phyloP scores from a whole-genome alignment of 2,888 invertebrate species.

The Synergus umbraculus region DNA sequence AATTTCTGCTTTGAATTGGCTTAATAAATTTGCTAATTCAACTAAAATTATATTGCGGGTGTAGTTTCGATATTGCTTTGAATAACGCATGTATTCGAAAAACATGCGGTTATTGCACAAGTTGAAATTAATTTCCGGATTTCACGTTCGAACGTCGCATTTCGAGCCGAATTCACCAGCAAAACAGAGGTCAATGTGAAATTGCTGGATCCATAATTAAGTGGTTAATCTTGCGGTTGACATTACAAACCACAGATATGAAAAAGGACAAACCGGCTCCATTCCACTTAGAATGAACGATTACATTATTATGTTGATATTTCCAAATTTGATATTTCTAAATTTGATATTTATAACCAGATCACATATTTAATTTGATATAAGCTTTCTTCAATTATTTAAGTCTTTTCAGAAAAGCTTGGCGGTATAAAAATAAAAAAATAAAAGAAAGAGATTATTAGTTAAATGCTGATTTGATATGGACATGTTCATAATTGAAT shows the following conservation, averaged over 20 bases:
- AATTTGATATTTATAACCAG: too few relatives aligned
- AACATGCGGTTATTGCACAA: neutral
- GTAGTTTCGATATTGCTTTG: neutral
- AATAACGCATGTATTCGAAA: neutral
- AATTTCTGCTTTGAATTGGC: neutral
- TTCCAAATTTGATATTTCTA: too few relatives aligned
- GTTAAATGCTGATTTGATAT: neutral
- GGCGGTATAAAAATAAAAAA: neutral
- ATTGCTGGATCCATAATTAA: constrained; percentile 32
- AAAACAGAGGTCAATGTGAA: constrained; percentile 26
- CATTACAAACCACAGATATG: neutral
- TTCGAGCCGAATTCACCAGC: constrained; percentile 12
- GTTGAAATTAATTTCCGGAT: constrained; percentile 35
- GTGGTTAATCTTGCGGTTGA: constrained; percentile 35
- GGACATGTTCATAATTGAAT: constrained; percentile 7
- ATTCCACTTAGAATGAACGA: neutral
- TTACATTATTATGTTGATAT: neutral
- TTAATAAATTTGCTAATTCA: neutral
- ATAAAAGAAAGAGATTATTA: neutral
- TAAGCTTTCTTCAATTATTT: too few relatives aligned
- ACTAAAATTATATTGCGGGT: neutral
- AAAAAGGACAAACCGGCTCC: neutral
- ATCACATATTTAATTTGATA: too few relatives aligned
- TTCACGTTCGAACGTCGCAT: neutral
- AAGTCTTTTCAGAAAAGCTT: neutral